Conservation (phyloP, 2,888 invertebrate species). For the Pyrochroa serraticornis region DNA sequence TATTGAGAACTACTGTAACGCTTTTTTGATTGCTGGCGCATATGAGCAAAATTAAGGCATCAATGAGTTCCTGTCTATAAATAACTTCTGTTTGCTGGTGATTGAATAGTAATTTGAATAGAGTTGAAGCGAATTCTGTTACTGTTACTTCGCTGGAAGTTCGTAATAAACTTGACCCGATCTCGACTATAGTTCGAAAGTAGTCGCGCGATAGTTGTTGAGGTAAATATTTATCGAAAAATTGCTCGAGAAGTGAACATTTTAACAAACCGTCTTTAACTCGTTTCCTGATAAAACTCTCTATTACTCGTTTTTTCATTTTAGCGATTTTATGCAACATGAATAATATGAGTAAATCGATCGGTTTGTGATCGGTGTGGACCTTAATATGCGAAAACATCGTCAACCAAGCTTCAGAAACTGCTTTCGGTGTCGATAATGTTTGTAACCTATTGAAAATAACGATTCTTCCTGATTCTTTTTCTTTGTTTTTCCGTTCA, state of each 20-base stretch:
- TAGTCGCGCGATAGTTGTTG: slow-evolving; percentile 60
- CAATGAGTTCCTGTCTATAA: slow-evolving; percentile 48
- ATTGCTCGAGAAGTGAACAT: slow-evolving; percentile 62
- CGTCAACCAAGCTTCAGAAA: slow-evolving; percentile 65
- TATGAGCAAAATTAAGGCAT: slow-evolving; percentile 46
- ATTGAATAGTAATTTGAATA: slow-evolving; percentile 63
- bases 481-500: slow-evolving; percentile 55
- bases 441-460: slow-evolving; percentile 65
- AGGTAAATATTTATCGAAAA: slow-evolving; percentile 62
- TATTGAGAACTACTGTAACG: slow-evolving; percentile 42
- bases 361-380: slow-evolving; percentile 65
- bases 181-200: slow-evolving; percentile 62
- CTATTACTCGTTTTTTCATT: slow-evolving; percentile 66
- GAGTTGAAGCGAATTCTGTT: slow-evolving; percentile 64
- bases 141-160: slow-evolving; percentile 60
- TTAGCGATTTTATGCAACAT: slow-evolving; percentile 67
- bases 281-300: slow-evolving; percentile 67
- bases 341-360: slow-evolving; percentile 72
- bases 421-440: slow-evolving; percentile 63
- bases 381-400: slow-evolving; percentile 62
- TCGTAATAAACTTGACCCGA: slow-evolving; percentile 64
- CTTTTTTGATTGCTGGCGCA: slow-evolving; percentile 45
- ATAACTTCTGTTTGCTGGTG: slow-evolving; percentile 43
- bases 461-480: slow-evolving; percentile 65
- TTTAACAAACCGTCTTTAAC: slow-evolving; percentile 67